A percentile compares a stretch with the other conserved stretches of the same genome.
Conservation (phyloP, 1,140 invertebrate genomes). For the Drosophila grimshawi region DNA sequence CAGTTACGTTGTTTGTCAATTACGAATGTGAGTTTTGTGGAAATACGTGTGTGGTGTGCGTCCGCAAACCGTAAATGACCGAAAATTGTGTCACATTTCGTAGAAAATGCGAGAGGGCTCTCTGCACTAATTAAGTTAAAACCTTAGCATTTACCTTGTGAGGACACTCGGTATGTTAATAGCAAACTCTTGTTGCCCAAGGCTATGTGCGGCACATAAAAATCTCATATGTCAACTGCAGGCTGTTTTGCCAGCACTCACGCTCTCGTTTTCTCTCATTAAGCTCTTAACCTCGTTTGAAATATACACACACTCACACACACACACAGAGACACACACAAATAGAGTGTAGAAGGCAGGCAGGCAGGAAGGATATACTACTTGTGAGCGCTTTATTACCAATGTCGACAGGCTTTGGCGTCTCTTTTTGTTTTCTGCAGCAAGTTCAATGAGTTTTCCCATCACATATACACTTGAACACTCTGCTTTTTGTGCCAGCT, state of each 20-base stretch:
- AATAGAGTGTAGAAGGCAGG: conserved; percentile 7
- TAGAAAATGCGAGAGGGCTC: conserved; percentile 48
- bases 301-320: conserved; percentile 3
- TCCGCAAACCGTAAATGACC: conserved; percentile 16
- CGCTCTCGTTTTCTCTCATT: conserved; percentile 60
- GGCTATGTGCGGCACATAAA: conserved; percentile 64
- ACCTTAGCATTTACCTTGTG: conserved; percentile 80
- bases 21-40: conserved; percentile 14
- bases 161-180: conserved; percentile 55
- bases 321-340: conserved; percentile 1
- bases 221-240: conserved; percentile 80
- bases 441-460: conserved; percentile 37
- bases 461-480: conserved; percentile 2
- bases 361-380: conserved; percentile 52
- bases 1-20: conserved; percentile 26
- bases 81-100: conserved; percentile 66
- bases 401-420: conserved; percentile 66
- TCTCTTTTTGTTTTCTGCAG: conserved; percentile 37
- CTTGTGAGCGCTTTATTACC: conserved; percentile 77
- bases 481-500: conserved; percentile 18
- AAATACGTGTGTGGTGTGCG: not conserved
- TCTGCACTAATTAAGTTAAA: conserved; percentile 73
- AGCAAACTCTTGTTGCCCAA: conserved; percentile 68
- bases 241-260: conserved; percentile 49
- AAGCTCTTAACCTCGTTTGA: conserved; percentile 78